Evolutionary conservation across 2,888 invertebrate genomes (phyloP).

Genomic region (Thysanoteuthis rhombus): DNA sequence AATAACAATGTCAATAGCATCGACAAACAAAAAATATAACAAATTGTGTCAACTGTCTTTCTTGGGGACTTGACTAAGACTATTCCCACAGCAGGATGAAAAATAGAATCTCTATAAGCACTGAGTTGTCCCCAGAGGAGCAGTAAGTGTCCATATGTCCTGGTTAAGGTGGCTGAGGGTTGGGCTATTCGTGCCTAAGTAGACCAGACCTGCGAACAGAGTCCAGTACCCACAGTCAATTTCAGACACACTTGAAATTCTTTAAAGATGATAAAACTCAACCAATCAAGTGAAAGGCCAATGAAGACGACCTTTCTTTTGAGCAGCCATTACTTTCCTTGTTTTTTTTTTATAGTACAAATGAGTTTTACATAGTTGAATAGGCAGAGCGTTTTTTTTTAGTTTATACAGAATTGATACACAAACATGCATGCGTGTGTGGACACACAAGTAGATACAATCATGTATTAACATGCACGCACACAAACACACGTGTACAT

Average conservation of each 20-base stretch:
- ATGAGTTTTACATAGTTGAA: not conserved
- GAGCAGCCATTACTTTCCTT: not conserved
- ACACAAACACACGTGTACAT: not conserved
- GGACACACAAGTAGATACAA: not conserved
- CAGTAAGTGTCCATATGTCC: not conserved
- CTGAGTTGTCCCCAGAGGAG: constrained; percentile 12
- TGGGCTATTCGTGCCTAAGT: not conserved
- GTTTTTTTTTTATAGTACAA: not conserved
- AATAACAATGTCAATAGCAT: not conserved
- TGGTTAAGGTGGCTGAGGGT: not conserved
- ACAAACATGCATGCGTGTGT: not conserved
- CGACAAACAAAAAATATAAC: not conserved
- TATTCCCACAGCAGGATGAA: not conserved
- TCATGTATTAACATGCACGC: not conserved
- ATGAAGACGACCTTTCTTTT: not conserved
- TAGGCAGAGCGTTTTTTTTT: not conserved
- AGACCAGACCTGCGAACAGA: not conserved
- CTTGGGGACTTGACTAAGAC: not conserved
- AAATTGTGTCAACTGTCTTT: not conserved
- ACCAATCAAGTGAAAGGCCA: not conserved
- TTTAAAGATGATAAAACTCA: not conserved
- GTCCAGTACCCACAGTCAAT: not conserved
- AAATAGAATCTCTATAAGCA: constrained; percentile 12
- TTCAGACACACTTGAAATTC: not conserved
- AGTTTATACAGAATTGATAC: not conserved